phyloP scores from a whole-genome alignment of 2,888 invertebrate genomes.

The Falcaria lacertinaria region DNA sequence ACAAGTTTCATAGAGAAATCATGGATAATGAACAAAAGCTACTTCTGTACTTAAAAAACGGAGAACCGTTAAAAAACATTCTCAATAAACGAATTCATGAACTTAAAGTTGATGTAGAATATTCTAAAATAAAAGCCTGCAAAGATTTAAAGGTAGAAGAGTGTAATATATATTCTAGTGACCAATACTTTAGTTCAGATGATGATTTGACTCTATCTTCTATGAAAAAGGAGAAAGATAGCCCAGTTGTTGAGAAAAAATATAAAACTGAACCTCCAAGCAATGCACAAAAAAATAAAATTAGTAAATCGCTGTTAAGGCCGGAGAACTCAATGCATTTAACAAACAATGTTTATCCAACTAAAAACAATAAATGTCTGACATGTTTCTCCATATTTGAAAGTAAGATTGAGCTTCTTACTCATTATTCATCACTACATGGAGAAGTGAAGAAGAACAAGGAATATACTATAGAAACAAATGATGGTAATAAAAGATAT shows the following conservation, averaged over 20 bases:
- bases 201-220: constrained; percentile 2
- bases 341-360: constrained; percentile 4
- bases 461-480: constrained; percentile 16
- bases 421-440: constrained; percentile 42
- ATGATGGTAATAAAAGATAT: constrained; percentile 23
- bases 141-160: neutral
- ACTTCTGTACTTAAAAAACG: constrained; percentile 15
- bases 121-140: constrained; percentile 4
- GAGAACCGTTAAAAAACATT: constrained; percentile 12
- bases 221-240: constrained; percentile 1
- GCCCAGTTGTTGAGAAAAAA: constrained; percentile 7
- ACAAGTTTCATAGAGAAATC: constrained; percentile 29
- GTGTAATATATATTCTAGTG: too few relatives aligned
- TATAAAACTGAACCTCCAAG: constrained; percentile 8
- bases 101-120: constrained; percentile 13
- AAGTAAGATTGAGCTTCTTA: constrained; percentile 29
- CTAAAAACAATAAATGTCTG: constrained; percentile 32
- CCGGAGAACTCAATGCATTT: neutral
- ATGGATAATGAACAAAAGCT: constrained; percentile 38
- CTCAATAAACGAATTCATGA: constrained; percentile 17
- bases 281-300: neutral
- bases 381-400: constrained; percentile 34
- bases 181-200: neutral
- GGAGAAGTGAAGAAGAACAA: constrained; percentile 4
- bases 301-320: neutral